phyloP scores from a whole-genome alignment of 2,113 vertebrate genomes.

The Paedocypris sp. region DNA sequence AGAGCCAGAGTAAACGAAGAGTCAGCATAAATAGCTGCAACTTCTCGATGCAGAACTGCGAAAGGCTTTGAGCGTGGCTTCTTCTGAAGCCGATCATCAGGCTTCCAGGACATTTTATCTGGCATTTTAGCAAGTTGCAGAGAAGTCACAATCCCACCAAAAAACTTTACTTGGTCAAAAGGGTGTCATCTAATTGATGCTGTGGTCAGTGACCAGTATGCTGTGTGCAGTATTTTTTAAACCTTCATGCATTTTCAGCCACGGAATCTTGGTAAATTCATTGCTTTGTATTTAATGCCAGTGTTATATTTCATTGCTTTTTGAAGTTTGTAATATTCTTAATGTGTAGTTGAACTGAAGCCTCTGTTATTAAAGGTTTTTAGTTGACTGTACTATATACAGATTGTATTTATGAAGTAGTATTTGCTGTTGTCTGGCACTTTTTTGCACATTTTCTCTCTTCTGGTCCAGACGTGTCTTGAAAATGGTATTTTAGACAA shows the following conservation, averaged over 20 bases:
- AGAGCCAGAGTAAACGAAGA: conserved; percentile 44
- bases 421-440: conserved; percentile 39
- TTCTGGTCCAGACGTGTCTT: conserved; percentile 45
- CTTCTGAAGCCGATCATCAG: not conserved
- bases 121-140: conserved; percentile 30
- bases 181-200: conserved; percentile 14
- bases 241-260: not conserved
- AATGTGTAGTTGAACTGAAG: conserved; percentile 23
- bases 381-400: conserved; percentile 29
- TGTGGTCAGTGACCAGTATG: conserved; percentile 9
- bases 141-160: not conserved
- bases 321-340: conserved; percentile 11
- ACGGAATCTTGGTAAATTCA: not conserved
- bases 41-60: conserved; percentile 45
- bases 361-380: conserved; percentile 17
- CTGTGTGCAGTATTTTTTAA: not conserved
- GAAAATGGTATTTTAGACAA: conserved; percentile 43
- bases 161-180: not conserved
- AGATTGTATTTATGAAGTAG: conserved; percentile 59
- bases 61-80: conserved; percentile 35
- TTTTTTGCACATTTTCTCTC: conserved; percentile 55
- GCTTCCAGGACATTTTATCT: conserved; percentile 26
- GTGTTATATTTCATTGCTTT: conserved; percentile 33
- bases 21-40: conserved; percentile 57
- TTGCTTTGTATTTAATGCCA: conserved; percentile 12